Base-by-base conservation (phyloP, 2,888 invertebrate genomes). In the Hirtodrosophila alboralis region DNA sequence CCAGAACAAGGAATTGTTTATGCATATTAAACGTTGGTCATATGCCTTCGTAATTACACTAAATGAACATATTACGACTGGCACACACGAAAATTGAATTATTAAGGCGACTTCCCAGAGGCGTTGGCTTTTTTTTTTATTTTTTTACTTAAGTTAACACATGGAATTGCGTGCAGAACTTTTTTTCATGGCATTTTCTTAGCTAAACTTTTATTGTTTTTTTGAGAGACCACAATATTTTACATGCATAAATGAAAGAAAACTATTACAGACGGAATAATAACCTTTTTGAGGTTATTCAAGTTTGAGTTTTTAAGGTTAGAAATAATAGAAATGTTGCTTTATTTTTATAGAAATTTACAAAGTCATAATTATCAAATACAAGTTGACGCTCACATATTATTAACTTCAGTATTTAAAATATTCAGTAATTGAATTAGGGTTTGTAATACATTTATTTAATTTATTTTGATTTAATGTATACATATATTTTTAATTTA, bases 41-140 rank as follows among this genome's bases (percentile, higher is more conserved):
- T 75, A 66, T 81, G 83, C 75, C 59, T 62, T 56, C 65, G 62
- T 84, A 84, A 86, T 81, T 84, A 80, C 56, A 45, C 86, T 74
- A 86, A 83, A 84, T 86, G 80, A 80, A 76, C 80, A 67, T 76
- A 85, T 84, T 85, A 79, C 72, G 78, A 58, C 58, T 57, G 13
- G 49, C 54, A 62, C 67, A 77, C 77, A 70, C 67, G 75, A 52
- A 79, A 85, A 85, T 79, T 79, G 79, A 79, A 79, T 79, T 85
- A 85, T 85, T 79, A 62, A 85, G 73, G 65, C 63, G 27, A 38
- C 62, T 65, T 45, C 47, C 67, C 73, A 66, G 54, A 84, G 83
- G 79, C 79, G 85, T 78, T 69, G 64, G 47, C 49, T 21, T 5
- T n/a, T n/a, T n/a, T n/a, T n/a, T n/a, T n/a, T n/a, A n/a, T n/a